phyloP scores from a whole-genome alignment of 2,888 invertebrate species.

The Leptopterna dolabrata region DNA sequence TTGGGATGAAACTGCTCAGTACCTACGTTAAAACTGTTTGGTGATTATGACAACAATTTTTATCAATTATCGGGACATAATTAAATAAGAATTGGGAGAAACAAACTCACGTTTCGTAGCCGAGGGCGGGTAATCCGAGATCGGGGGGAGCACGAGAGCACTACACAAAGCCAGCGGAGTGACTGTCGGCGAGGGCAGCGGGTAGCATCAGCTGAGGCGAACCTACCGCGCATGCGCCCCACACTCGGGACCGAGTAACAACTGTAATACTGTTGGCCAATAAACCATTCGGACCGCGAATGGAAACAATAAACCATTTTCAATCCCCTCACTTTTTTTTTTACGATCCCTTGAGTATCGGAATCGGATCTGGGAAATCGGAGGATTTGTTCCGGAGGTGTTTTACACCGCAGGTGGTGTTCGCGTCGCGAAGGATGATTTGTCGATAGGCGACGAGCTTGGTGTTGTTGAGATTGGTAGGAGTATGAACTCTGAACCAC shows the following conservation, averaged over 20 bases:
- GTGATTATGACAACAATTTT: too few relatives aligned
- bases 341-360: not conserved
- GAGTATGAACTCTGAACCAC: too few relatives aligned
- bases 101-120: slow-evolving; percentile 18
- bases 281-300: not conserved
- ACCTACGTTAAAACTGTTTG: too few relatives aligned
- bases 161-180: slow-evolving; percentile 32
- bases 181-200: slow-evolving; percentile 5
- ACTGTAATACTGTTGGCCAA: not conserved
- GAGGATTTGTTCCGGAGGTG: not conserved
- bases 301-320: not conserved
- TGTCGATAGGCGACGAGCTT: not conserved
- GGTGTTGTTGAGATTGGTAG: not conserved
- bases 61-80: too few relatives aligned
- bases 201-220: slow-evolving; percentile 25
- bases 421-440: not conserved
- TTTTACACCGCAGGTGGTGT: too few relatives aligned
- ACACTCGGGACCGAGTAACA: slow-evolving; percentile 11
- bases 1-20: too few relatives aligned
- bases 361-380: not conserved
- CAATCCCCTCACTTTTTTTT: not conserved
- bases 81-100: not conserved
- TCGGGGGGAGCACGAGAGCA: slow-evolving; percentile 20
- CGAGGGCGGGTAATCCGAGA: slow-evolving; percentile 25
- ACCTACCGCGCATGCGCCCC: slow-evolving; percentile 9